Conservation (phyloP, 2,888 invertebrate species). For the Campopleginae sp. region DNA sequence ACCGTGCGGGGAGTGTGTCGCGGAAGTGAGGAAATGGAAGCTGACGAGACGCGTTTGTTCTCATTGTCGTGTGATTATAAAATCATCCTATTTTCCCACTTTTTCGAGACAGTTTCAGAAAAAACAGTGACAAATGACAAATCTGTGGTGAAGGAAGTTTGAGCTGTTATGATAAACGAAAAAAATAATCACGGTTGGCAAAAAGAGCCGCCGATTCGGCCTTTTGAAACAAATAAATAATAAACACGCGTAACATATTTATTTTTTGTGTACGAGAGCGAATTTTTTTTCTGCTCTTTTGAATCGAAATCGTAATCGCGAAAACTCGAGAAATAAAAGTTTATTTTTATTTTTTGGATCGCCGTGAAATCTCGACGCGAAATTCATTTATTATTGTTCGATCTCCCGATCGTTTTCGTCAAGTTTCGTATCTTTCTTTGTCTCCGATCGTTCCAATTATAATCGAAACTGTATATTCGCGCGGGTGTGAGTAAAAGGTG, state of each 20-base stretch:
- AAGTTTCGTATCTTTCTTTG: conserved; percentile 10
- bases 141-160: conserved; percentile 63
- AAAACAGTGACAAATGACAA: conserved; percentile 72
- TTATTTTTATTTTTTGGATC: background rate
- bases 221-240: conserved; percentile 74
- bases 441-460: background rate
- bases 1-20: conserved; percentile 16
- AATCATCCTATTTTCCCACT: conserved; percentile 73
- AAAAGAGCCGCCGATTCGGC: conserved; percentile 74
- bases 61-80: conserved; percentile 57
- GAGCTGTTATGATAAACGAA: conserved; percentile 73
- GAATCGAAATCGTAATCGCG: background rate
- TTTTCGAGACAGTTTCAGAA: conserved; percentile 70
- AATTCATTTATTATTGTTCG: conserved; percentile 2
- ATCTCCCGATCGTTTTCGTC: background rate
- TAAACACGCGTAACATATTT: conserved; percentile 73
- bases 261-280: background rate
- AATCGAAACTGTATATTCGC: background rate
- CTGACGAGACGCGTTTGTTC: conserved; percentile 76
- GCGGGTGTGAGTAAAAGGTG: background rate
- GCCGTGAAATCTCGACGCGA: background rate
- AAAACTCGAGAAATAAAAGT: background rate
- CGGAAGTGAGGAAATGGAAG: conserved; percentile 81
- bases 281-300: background rate
- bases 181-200: conserved; percentile 73